These are phyloP conservation scores for Dicrostonyx torquatus DNA, from an alignment of 2,797 vertebrate species.

Conservation along the genomic window DNA sequence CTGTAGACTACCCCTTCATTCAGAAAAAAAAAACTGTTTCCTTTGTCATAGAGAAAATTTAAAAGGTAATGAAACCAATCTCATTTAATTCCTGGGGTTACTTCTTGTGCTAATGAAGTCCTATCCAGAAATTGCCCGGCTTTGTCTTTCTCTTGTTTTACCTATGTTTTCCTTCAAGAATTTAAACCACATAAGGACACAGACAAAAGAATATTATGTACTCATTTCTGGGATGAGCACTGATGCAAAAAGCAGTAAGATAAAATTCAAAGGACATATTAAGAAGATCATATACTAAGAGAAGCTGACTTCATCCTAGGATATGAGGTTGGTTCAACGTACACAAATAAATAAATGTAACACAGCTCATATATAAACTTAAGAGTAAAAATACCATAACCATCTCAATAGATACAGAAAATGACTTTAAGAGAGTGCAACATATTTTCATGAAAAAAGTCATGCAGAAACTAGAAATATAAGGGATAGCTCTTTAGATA, in stretches of 20 bases:
- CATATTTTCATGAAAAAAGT: background rate
- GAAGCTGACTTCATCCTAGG: background rate
- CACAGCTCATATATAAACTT: background rate
- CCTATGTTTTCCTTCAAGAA: background rate
- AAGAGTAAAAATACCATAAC: background rate
- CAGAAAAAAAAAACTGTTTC: too few species aligned
- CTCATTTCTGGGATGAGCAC: background rate
- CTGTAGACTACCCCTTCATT: background rate
- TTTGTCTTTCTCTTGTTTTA: background rate
- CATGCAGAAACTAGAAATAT: background rate
- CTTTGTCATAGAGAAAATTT: background rate
- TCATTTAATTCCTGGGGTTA: background rate
- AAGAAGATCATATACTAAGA: background rate
- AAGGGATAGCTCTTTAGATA: background rate
- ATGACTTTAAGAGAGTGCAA: background rate
- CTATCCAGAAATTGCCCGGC: background rate
- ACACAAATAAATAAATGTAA: background rate
- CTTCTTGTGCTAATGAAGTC: background rate
- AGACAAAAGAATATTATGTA: background rate
- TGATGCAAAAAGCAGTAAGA: background rate
- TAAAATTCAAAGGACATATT: background rate
- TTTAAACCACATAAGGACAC: background rate
- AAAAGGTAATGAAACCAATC: background rate
- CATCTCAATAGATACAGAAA: background rate
- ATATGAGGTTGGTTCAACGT: background rate